Conservation (phyloP, 2,888 invertebrate species). For the Caprella mutica region DNA sequence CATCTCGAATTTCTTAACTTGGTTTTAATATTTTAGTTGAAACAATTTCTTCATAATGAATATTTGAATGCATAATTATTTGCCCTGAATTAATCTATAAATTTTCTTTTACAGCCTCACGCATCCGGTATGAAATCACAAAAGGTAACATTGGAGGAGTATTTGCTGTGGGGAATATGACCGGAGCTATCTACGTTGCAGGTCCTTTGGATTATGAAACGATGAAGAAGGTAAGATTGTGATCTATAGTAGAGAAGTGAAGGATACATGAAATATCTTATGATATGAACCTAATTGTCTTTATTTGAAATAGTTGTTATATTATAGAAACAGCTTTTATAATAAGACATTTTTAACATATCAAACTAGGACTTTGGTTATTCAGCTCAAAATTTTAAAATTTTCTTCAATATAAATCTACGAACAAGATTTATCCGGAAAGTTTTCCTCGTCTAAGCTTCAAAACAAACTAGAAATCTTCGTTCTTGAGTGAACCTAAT, state of each 20-base stretch:
- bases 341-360: no score
- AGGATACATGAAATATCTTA: no score
- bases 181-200: slow-evolving; percentile 95
- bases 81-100: no score
- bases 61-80: no score
- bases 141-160: slow-evolving; percentile 97
- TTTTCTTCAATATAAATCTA: background rate
- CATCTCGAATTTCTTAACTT: no score
- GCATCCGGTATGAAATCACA: slow-evolving; percentile 98
- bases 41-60: no score
- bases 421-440: background rate
- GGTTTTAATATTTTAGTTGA: no score
- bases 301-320: no score
- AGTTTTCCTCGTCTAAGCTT: background rate
- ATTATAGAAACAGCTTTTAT: no score
- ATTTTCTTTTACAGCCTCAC: slow-evolving; percentile 59
- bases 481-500: background rate
- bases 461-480: background rate
- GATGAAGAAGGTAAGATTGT: slow-evolving; percentile 78
- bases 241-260: no score
- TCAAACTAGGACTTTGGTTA: no score
- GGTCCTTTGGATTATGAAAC: slow-evolving; percentile 95
- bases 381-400: background rate
- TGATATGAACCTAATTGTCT: no score
- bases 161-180: slow-evolving; percentile 95